Base-by-base conservation (phyloP, 1,140 invertebrate genomes). In the Hestina assimilis region DNA sequence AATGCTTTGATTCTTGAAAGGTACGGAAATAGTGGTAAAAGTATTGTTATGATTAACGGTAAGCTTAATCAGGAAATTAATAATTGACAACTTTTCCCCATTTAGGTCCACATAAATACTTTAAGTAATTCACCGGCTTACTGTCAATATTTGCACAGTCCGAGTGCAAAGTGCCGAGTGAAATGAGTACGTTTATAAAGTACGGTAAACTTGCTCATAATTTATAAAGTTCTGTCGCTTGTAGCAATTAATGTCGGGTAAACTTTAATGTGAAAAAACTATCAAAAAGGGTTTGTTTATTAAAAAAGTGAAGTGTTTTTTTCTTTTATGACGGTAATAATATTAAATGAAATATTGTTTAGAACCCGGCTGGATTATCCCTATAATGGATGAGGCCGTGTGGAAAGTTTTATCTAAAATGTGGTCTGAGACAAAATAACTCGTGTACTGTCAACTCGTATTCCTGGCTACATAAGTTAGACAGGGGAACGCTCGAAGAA, bases 401-500 rank as follows among this genome's bases (percentile, higher is more conserved):
- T 9, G 17, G 33, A 38, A 19, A 38, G 7, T 38, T 38, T 33
- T 19, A 19, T 9, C 33, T 5, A 9, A 0, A 7, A 35, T 21
- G 21, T 21, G 23, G 31, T 12, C 38, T 26, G 29, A 26, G 23
- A 51, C 14, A 51, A 51, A 51, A 40, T 26, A 51, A 51, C 21
- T 24, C 40, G 31, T 26, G 21, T 35, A 47, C 45, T 35, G 47
- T 51, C 47, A 40, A 51, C 47, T 51, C 26, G 23, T 38, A 38
- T 51, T 51, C 47, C 21, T 3, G 9, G 15, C 20, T 40, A 40
- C 33, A 40, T 8, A 51, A 40, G 19, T 38, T 23, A 24, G 50
- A 53, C 26, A 24, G 31, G 21, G 24, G 31, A 35, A 35, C 15
- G 46, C 23, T 42, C 50, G 43, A 53, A 53, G 50, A 43, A 53